Base-by-base conservation (phyloP, 2,888 invertebrate species). In the Clistopyga incitator region DNA sequence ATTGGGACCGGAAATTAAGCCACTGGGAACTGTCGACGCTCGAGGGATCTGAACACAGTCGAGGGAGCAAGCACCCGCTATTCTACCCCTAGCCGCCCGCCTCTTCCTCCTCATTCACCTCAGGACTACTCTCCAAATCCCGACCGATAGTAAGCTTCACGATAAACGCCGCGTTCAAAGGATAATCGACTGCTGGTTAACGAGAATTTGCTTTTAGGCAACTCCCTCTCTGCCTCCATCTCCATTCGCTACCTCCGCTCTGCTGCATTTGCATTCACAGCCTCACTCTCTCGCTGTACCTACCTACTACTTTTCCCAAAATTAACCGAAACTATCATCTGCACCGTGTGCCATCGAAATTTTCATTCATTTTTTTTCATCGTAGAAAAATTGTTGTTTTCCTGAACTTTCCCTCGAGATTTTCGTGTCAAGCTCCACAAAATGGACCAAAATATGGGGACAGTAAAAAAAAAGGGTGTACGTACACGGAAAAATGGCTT, bases 1-100 rank as follows among this genome's bases (percentile, higher is more conserved):
- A 68, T 74, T 59, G 85, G 61, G 72, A 59, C 82, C 86, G 86
- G 86, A 86, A 86, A 86, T 86, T 81, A 86, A 86, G 83, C 86
- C 84, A 85, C 79, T 74, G 78, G 78, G 82, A 82, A 42, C 75
- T 70, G 75, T 85, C 81, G 81, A 76, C 65, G 67, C 85, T 83
- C 84, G 84, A 79, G 85, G 81, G 76, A 76, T 68, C 75, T 65
- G 42, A 71, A 59, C 81, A 61, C 78, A 78, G 76, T 78, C 76
- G 74, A 52, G 65, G 45, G 72, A 59, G 65, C 45, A 45, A 38
- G 34, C 78, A n/a, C 77, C 50, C 13, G 47, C 68, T 54, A 42
- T 56, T 52, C 25, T 38, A 20, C 65, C 54, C 29, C 29, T 47
- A 72, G 45, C 75, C n/a, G 34, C 42, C 56, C 65, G 25, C 23